Percentiles rank a stretch among this genome's conserved stretches.
Evolutionary conservation across 2,113 vertebrate species (phyloP).

Genomic region (Sula dactylatra): DNA sequence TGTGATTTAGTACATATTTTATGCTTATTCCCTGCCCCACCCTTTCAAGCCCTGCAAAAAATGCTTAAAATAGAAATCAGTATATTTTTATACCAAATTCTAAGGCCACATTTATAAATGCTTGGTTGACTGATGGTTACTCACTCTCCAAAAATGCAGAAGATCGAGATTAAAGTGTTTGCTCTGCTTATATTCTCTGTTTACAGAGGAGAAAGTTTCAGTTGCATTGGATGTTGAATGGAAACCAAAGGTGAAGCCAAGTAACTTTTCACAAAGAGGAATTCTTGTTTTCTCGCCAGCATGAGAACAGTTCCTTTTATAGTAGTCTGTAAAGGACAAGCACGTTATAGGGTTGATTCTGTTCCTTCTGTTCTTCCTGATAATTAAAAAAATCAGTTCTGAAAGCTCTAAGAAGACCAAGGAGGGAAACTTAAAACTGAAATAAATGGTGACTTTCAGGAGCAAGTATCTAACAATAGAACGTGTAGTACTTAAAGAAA

Average conservation of each 20-base stretch:
- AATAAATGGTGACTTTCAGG: background rate
- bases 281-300: slow-evolving; percentile 61
- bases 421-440: background rate
- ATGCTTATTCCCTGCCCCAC: background rate
- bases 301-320: slow-evolving; percentile 60
- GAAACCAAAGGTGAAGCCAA: slow-evolving; percentile 64
- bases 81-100: background rate
- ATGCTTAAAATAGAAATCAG: slow-evolving; percentile 23
- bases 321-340: slow-evolving; percentile 24
- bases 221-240: slow-evolving; percentile 18
- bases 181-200: slow-evolving; percentile 28
- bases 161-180: slow-evolving; percentile 41
- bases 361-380: background rate
- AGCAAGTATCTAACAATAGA: background rate
- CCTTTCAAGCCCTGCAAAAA: background rate
- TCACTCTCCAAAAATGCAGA: slow-evolving; percentile 14
- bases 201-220: slow-evolving; percentile 33
- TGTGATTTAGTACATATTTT: background rate
- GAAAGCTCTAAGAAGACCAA: background rate
- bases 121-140: background rate
- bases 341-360: background rate
- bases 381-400: background rate
- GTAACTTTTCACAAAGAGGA: slow-evolving; percentile 35
- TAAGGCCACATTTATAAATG: background rate
- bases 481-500: background rate